Evolutionary conservation across 2,888 invertebrate genomes (phyloP), one percentile per base, ranked within the genome.

Genomic region (Limnephilus rhombicus): DNA sequence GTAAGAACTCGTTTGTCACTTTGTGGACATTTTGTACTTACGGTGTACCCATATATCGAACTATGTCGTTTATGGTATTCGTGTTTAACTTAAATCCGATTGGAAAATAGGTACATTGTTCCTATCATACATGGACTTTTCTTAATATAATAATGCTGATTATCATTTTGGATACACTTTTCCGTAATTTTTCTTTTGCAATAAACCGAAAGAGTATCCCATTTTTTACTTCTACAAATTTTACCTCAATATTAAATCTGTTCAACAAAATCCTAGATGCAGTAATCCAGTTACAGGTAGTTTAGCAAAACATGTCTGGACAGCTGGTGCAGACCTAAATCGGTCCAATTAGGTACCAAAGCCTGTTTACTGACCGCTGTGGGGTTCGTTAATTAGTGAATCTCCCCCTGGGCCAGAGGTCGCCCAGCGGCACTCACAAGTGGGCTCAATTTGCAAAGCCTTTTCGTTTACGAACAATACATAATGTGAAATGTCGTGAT

Each of bases 311-410:
- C 24, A 68, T 68, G 41, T 85, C 31, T 31, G 34, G 34, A 68
- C 68, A 88, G 88, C 88, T 80, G 41, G 85, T 34, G 80, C 11
- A 41, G 34, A 34, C 31, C 41, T 41, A 89, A 80, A 89, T 89
- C 88, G 80, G 80, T 89, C 88, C 68, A 80, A 89, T 89, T 85
- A n/a, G n/a, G n/a, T n/a, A 41, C 41, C 41, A 85, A 85, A 80
- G 80, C 45, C 68, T 34, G 68, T 29, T 31, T 37, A 18, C 88
- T n/a, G 41, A 34, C 37, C 88, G 15, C 29, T 41, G 45, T 49
- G 45, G 86, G 45, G 41, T 45, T 49, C 80, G 80, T 89, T 89
- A 89, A 89, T 89, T 89, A 89, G 88, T 80, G 88, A 68, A 88
- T 68, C 7, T 68, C n/a, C 88, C 88, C 88, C 34, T 88, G 68